These are phyloP conservation scores for Heterodera filipjevi DNA, from an alignment of 2,888 invertebrate species.

Conservation along the genomic window DNA sequence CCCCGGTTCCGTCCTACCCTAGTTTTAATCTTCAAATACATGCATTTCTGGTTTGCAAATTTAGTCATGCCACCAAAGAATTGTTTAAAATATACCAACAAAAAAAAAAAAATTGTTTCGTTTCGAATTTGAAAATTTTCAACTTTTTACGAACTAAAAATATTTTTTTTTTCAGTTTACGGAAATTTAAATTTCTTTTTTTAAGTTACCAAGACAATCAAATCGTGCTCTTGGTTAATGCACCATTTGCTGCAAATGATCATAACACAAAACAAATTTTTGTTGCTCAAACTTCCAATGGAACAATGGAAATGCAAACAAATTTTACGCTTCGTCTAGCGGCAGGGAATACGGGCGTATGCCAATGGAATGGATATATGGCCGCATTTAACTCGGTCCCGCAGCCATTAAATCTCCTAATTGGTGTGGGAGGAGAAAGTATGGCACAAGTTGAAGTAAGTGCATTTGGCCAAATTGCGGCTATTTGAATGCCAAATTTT, in stretches of 20 bases:
- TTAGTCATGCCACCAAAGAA: no score
- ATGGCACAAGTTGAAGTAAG: background rate
- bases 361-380: constrained; percentile 43
- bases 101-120: no score
- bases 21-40: no score
- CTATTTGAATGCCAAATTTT: no score
- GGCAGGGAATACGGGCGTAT: constrained; percentile 38
- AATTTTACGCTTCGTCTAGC: constrained; percentile 25
- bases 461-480: no score
- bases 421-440: background rate
- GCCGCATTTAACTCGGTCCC: constrained; percentile 34
- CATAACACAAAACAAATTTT: background rate
- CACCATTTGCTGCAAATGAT: background rate
- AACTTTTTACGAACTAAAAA: no score
- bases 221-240: background rate
- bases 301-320: background rate
- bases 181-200: no score
- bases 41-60: no score
- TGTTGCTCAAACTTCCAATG: background rate
- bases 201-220: background rate
- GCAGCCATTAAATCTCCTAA: background rate
- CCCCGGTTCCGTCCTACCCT: no score
- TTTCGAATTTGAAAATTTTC: no score
- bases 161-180: no score
- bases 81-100: no score